Evolutionary conservation across 2,797 vertebrate species (phyloP), one percentile per base, ranked within the genome.

Genomic region (Potorous gilbertii): DNA sequence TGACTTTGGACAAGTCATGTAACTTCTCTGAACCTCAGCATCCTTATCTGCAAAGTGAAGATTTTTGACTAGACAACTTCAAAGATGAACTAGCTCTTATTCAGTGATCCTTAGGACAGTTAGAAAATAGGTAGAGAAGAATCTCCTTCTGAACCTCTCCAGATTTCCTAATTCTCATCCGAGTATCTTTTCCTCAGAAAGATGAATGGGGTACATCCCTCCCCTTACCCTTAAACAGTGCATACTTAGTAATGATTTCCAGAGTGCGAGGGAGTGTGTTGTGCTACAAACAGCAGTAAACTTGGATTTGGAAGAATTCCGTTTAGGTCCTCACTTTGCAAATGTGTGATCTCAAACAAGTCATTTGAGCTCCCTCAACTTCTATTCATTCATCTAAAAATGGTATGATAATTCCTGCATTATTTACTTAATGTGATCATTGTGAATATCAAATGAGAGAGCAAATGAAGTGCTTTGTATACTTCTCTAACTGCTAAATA

Each of bases 31-130:
- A 31, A 3, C 4, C 0, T n/a, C 31, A 27, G 0, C 27, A 93
- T 91, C 66, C 54, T 94, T 92, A 50, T 8, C 2, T 89, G 56
- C 57, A 92, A 95, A 95, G 91, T 24, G 28, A 81, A 2, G 5
- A 18, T 81, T 81, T 81, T 81, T 81, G 4, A 21, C 18, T 6
- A 66, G 34, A 16, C 34, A 66, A 16, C 62, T 16, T 66, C 34
- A n/a, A 81, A 40, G 18, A 74, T 74, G 16, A 34, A 21, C 66
- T 2, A 46, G 18, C 18, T 81, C n/a, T 81, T 81, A 81, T 46
- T 40, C 18, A 46, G 66, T 40, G n/a, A 40, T 81, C 31, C n/a
- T 57, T 40, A 81, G 18, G n/a, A 81, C 8, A 24, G 6, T 40
- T 81, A 40, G n/a, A 81, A 18, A 24, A 18, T 0, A 74, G 5